A percentile compares a stretch with the other conserved stretches of the same genome.
These are phyloP conservation scores for Diadromus collaris DNA, from an alignment of 2,888 invertebrate species.

Conservation along the genomic window DNA sequence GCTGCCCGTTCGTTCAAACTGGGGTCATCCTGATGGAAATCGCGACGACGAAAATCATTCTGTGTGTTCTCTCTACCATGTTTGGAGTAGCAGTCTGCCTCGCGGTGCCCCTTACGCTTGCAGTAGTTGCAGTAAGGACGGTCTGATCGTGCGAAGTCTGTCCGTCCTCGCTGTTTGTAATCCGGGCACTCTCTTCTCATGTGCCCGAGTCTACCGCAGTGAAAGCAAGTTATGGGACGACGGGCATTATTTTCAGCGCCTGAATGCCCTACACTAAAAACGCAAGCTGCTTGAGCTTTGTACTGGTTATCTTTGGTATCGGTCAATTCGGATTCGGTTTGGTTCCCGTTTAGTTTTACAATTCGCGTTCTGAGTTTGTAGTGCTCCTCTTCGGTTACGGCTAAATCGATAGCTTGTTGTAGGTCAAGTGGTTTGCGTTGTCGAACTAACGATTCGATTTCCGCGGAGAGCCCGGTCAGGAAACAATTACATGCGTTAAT, in stretches of 20 bases:
- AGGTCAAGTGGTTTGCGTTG: constrained; percentile 9
- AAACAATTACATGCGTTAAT: constrained; percentile 19
- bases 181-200: neutral
- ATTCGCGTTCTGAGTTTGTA: constrained; percentile 10
- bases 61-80: neutral
- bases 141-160: neutral
- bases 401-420: constrained; percentile 8
- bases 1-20: neutral
- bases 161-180: neutral
- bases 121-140: neutral
- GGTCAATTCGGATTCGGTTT: neutral
- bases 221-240: neutral
- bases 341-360: neutral
- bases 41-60: neutral
- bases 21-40: neutral
- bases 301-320: neutral
- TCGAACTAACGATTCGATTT: constrained; percentile 33
- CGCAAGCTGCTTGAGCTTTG: neutral
- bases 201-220: neutral
- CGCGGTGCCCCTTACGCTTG: neutral
- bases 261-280: neutral
- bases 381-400: constrained; percentile 16
- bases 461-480: constrained; percentile 6
- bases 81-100: neutral
- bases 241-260: neutral